Evolutionary conservation across 2,797 vertebrate species (phyloP), one percentile per base, ranked within the genome.

Genomic region (Protosalanx chinensis): DNA sequence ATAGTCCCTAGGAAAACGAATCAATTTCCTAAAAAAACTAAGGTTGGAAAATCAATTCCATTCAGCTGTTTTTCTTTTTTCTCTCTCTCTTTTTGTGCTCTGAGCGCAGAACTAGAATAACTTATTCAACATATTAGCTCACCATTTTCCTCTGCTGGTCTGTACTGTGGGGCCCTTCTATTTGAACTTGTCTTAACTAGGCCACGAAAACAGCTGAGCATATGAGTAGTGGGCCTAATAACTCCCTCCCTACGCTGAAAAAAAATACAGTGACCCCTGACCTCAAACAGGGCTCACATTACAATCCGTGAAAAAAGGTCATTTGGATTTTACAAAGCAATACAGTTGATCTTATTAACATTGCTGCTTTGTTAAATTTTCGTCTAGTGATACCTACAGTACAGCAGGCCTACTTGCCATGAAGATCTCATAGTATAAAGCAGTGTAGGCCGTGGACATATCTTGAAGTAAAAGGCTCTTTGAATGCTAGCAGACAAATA

Each of bases 181-280:
- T 81, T 80, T 86, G 79, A 81, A 77, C 71, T 64, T 80, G 77
- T 84, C 87, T 84, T 76, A 84, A 79, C 76, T 74, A 56, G 73
- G 65, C 76, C 71, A 46, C 70, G 85, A 84, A 85, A 89, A 86
- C 87, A 85, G 67, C 72, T 46, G 69, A 81, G 83, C 63, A 30
- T 56, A 66, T 81, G 66, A 65, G 79, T 35, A 51, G 75, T 78
- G 10, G 29, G 77, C 69, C 74, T 70, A 72, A 62, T 62, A 67
- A 80, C 76, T 80, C 59, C 8, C 64, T 77, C 71, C 71, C 82
- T 65, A 67, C n/a, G 27, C 29, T 33, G 37, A 41, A 41, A 41
- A 41, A 41, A 35, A 41, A 12, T 7, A 37, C 65, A 62, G 16
- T 56, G 59, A 65, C 61, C 56, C 69, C 7, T 72, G 33, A 80